Base-by-base conservation (phyloP, 2,888 invertebrate species). In the Nipponacmea schrenckii region DNA sequence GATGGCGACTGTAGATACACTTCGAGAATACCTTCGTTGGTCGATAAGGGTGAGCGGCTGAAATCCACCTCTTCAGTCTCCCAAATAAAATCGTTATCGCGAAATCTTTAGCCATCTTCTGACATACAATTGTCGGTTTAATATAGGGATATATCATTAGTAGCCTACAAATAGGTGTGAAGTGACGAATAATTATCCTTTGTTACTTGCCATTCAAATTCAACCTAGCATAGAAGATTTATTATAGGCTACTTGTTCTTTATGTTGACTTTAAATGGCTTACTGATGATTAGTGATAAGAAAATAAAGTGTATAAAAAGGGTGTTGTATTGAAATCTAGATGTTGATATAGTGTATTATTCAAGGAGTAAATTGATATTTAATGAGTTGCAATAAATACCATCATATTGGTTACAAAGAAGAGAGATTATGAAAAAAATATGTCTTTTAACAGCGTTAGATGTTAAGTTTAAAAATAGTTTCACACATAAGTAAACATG, bases 131-230 rank as follows among this genome's bases (percentile, higher is more conserved):
- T 50, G 68, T 56, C 39, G 39, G 39, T 39, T 56, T 24, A 31
- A 44, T 44, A 31, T 56, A 31, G 56, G 68, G 69, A 56, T 50
- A 64, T 69, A 69, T 50, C 69, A 69, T 69, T 69, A 69, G 64
- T 17, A 24, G n/a, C 44, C 31, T 64, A 69, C 69, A 69, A 69
- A 69, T 69, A 64, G 48, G 69, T 69, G 69, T 64, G 48, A 69
- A 64, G 64, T 50, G 63, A 45, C 64, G 64, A 64, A 62, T 64
- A 69, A 64, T 69, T 64, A 69, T 64, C 64, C 69, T 64, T 50
- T 27, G 39, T 56, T 17, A 27, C 50, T 27, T 62, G n/a, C 62
- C 56, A 56, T 68, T 68, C 68, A 68, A 68, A 44, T 17, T 27
- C 68, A 62, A 27, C 20, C 56, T 56, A 68, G 56, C 68, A 62